Evolutionary conservation across 2,797 vertebrate species (phyloP), one percentile per base, ranked within the genome.

Genomic region (Poliocrania exsul): DNA sequence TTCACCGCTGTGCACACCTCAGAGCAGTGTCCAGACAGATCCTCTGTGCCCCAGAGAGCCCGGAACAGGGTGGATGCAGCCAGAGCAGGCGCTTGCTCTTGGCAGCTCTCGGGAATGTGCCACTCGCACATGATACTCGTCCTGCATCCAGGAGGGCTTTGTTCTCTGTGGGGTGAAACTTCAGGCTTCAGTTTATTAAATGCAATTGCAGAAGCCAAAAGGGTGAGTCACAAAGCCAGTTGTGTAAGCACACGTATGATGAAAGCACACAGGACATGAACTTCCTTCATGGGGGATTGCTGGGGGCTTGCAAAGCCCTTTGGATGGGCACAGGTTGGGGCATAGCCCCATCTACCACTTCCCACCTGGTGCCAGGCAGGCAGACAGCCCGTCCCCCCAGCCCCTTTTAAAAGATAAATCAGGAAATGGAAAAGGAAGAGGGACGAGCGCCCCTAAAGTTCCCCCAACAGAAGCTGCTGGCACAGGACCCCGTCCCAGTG

Each of bases 81-180:
- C 1, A 0, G 60, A 2, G 1, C 28, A 70, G 53, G 20, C 29
- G 72, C 70, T 50, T 46, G 20, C 29, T 72, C 70, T 50, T 46
- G 20, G 75, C 9, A 0, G 53, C 57, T 69, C 44, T 44, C 31
- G 4, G 26, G 81, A 93, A 67, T 28, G 83, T 8, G 11, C 62
- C 0, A 5, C 58, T 84, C 14, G 1, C 4, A 2, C 47, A 16
- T 16, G 51, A 60, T 58, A 38, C 1, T 13, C 3, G 1, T 81
- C 74, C 74, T 64, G 60, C 56, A 35, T 80, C 74, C 90, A 85
- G 88, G 83, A 95, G 83, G 53, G 72, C 88, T 96, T 94, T 96
- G 81, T 69, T 93, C 90, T 89, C 88, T 44, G 60, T 61, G 78
- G 90, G 83, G 53, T 73, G 88, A 95, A 95, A 94, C 64, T 64